Conservation (phyloP, 2,113 vertebrate species). For the Poeciliopsis occidentalis region DNA sequence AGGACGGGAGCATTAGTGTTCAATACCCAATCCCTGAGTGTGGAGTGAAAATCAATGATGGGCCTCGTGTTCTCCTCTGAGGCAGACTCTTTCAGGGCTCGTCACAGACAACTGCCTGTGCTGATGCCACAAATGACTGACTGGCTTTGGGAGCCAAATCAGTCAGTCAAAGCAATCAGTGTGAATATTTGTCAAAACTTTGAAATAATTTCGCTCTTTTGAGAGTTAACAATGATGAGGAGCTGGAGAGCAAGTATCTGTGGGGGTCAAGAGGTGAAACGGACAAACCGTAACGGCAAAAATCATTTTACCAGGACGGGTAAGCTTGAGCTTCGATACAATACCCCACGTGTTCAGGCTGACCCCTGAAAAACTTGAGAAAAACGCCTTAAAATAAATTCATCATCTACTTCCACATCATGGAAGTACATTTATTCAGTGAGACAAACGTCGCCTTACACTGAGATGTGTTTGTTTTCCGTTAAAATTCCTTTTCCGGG, state of each 20-base stretch:
- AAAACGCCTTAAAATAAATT: background rate
- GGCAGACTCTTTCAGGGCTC: slow-evolving; percentile 29
- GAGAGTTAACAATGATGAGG: background rate
- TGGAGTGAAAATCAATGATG: slow-evolving; percentile 16
- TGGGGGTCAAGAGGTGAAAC: background rate
- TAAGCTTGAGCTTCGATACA: background rate
- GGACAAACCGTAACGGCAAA: no score
- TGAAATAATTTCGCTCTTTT: background rate
- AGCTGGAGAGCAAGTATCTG: background rate
- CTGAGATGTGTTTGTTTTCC: background rate
- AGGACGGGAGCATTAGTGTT: slow-evolving; percentile 4
- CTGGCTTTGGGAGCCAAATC: background rate
- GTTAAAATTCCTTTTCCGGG: background rate
- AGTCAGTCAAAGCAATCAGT: background rate
- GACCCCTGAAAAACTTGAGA: background rate
- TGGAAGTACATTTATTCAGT: background rate
- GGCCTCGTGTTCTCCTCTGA: slow-evolving; percentile 6
- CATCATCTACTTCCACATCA: background rate
- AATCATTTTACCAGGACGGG: no score
- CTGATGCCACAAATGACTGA: slow-evolving; percentile 9
- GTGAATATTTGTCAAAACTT: background rate
- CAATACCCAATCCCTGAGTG: slow-evolving; percentile 14
- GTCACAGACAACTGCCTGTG: slow-evolving; percentile 13
- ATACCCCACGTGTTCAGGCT: background rate
- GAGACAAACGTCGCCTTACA: background rate